Evolutionary conservation across 2,888 invertebrate genomes (phyloP).

Genomic region (Nemotelus pantherinus): DNA sequence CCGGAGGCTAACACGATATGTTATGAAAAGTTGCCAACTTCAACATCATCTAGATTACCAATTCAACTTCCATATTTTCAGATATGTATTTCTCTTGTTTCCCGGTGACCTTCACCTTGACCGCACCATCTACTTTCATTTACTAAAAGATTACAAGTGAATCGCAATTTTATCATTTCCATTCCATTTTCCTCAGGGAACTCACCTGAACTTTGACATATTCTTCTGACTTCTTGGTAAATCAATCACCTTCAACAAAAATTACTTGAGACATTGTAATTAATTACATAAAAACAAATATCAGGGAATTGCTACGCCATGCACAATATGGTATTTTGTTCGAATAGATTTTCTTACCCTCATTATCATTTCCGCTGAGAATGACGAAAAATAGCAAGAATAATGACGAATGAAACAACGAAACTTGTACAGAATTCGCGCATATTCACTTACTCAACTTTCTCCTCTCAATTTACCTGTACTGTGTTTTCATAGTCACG

Average conservation of each 20-base stretch:
- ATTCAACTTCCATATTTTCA: too few relatives aligned
- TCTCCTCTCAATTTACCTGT: not conserved
- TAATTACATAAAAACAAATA: constrained; percentile 30
- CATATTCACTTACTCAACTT: constrained; percentile 21
- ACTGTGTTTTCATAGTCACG: not conserved
- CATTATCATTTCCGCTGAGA: not conserved
- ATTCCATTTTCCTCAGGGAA: not conserved
- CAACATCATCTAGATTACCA: too few relatives aligned
- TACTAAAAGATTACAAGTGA: too few relatives aligned
- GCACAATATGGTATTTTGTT: constrained; percentile 17
- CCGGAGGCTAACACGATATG: too few relatives aligned
- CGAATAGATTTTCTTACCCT: constrained; percentile 19
- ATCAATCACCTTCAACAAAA: constrained; percentile 17
- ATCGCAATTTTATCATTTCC: too few relatives aligned
- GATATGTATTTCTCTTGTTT: too few relatives aligned
- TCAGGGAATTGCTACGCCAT: not conserved
- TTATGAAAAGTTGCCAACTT: too few relatives aligned
- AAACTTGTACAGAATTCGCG: constrained; percentile 14
- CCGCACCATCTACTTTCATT: too few relatives aligned
- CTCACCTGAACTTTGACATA: constrained; percentile 17
- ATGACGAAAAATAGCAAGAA: not conserved
- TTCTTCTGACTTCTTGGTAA: constrained; percentile 16
- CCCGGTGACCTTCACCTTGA: too few relatives aligned
- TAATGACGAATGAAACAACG: constrained; percentile 32
- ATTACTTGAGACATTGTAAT: constrained; percentile 28